Base-by-base conservation (phyloP, 1,140 invertebrate species). In the Pararge aegeria region DNA sequence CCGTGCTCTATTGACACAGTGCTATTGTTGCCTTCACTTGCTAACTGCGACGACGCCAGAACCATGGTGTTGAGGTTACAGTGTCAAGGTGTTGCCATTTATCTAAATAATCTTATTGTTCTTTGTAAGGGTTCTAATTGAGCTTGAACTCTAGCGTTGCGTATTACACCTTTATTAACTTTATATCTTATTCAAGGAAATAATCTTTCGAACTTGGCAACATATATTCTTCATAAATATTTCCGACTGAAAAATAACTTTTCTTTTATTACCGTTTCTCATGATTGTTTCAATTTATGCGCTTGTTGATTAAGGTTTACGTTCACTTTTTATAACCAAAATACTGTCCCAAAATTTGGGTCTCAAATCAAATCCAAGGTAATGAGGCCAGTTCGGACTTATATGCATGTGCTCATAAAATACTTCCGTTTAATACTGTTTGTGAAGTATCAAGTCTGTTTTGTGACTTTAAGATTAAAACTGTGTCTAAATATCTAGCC, bases 1-100 rank as follows among this genome's bases (percentile, higher is more conserved):
- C 71, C 75, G 65, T 76, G 79, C 72, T 79, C 75, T 75, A 74
- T 80, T 82, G 76, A 82, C 73, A 78, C 64, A 57, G 55, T 66
- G 67, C 73, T 66, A 75, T 80, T 81, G 77, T 80, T 73, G 75
- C 48, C 29, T 62, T 61, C 5, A 5, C 19, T 2, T 6, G n/a
- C 46, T 12, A 58, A 71, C 64, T 61, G 60, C 66, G 5, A 38
- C n/a, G n/a, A 27, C 30, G 30, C 30, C 30, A 10, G 2, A n/a
- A 12, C 44, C 2, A 46, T 61, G 75, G 61, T 61, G 63, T 60
- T 66, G 78, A 75, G 75, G 77, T 78, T 73, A 74, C 74, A 78
- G 70, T 82, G 80, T 80, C 83, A 83, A 82, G 80, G 81, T 65
- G 68, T 65, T n/a, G 61, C 70, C 61, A 57, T 27, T 58, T 69